Evolutionary conservation across 2,797 vertebrate genomes (phyloP).

Genomic region (Pantherophis vulpinus): DNA sequence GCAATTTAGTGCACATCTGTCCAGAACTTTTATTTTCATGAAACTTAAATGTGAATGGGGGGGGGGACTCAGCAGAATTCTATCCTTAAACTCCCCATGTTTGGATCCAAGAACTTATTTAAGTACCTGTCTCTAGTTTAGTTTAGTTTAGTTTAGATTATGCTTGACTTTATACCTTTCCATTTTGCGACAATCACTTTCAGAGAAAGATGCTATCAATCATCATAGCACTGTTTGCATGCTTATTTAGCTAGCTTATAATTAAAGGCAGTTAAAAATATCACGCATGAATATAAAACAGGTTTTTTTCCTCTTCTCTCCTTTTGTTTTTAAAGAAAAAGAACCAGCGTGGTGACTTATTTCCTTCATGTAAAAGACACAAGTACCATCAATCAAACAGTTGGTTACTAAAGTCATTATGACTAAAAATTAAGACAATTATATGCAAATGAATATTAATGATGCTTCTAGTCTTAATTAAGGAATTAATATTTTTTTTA

Average conservation of each 20-base stretch:
- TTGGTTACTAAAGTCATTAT: conserved; percentile 81
- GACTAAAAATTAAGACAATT: conserved; percentile 81
- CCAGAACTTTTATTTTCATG: background rate
- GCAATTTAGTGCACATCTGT: too few species aligned
- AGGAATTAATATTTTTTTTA: conserved; percentile 64
- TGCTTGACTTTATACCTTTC: conserved; percentile 74
- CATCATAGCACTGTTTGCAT: conserved; percentile 75
- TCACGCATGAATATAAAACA: conserved; percentile 76
- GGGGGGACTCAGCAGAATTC: background rate
- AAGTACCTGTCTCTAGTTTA: conserved; percentile 14
- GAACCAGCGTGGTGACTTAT: conserved; percentile 63
- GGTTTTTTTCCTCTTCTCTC: conserved; percentile 39
- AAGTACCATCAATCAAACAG: conserved; percentile 80
- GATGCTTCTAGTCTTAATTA: conserved; percentile 72
- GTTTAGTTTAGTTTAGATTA: conserved; percentile 72
- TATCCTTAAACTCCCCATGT: background rate
- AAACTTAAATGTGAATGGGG: background rate
- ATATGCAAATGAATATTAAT: conserved; percentile 83
- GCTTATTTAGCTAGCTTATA: conserved; percentile 77
- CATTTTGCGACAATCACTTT: conserved; percentile 74
- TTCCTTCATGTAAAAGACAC: conserved; percentile 74
- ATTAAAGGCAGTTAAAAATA: conserved; percentile 83
- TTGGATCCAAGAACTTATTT: background rate
- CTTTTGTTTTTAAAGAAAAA: conserved; percentile 56
- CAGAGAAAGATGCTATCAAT: conserved; percentile 76